phyloP scores from a whole-genome alignment of 2,113 vertebrate genomes.

The Taxidea taxus region DNA sequence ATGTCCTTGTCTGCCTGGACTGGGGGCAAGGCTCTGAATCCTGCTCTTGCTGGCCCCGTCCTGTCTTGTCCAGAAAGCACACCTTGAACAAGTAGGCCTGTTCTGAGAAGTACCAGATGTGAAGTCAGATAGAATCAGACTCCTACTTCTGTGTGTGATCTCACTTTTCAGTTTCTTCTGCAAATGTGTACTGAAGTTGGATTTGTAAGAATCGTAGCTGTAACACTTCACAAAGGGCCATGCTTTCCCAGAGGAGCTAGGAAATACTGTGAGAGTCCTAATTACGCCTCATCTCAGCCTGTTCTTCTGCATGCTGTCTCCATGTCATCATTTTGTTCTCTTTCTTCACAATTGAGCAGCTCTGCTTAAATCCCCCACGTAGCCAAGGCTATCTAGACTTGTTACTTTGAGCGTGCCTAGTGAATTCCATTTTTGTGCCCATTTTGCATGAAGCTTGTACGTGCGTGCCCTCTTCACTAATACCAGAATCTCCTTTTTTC shows the following conservation, averaged over 20 bases:
- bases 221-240: fast-evolving
- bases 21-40: too few species aligned
- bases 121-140: not conserved
- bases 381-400: fast-evolving
- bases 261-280: fast-evolving
- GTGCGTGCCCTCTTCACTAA: fast-evolving
- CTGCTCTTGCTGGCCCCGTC: fast-evolving
- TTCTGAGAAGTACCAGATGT: fast-evolving
- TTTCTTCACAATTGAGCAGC: not conserved
- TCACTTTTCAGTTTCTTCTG: fast-evolving
- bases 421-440: fast-evolving
- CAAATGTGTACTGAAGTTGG: fast-evolving
- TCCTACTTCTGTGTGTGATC: fast-evolving
- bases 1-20: fast-evolving
- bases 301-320: fast-evolving
- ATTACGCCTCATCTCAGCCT: fast-evolving
- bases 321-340: fast-evolving
- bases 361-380: fast-evolving
- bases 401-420: fast-evolving
- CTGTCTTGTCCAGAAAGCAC: fast-evolving
- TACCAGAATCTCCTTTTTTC: not conserved
- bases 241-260: not conserved
- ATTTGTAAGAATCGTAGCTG: fast-evolving
- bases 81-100: fast-evolving
- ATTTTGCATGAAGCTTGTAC: not conserved